phyloP scores from a whole-genome alignment of 2,888 invertebrate genomes.

The Ochropleura plecta region DNA sequence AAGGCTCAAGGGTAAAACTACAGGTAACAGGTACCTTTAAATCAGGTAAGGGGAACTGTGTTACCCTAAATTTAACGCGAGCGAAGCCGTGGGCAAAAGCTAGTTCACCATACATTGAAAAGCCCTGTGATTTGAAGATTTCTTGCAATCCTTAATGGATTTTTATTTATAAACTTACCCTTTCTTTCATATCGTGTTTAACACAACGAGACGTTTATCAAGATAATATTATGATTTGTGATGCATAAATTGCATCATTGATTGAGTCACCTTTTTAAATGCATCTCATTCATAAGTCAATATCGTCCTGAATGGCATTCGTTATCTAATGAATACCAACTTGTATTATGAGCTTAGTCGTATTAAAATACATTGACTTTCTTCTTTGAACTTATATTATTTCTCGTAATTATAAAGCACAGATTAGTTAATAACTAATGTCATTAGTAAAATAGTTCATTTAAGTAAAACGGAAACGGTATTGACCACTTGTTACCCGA shows the following conservation, averaged over 20 bases:
- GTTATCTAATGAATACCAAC: conserved; percentile 30
- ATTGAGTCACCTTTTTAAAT: conserved; percentile 28
- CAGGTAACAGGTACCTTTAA: no score
- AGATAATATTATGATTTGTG: conserved; percentile 28
- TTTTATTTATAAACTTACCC: neutral
- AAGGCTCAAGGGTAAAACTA: no score
- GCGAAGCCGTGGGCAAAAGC: no score
- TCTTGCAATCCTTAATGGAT: neutral
- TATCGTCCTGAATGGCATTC: conserved; percentile 19
- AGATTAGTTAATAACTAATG: no score
- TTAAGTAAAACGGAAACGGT: neutral
- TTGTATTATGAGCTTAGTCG: neutral
- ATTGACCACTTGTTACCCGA: no score
- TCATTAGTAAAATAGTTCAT: no score
- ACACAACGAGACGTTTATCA: neutral
- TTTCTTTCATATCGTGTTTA: neutral
- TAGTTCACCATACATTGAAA: no score
- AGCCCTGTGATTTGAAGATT: neutral
- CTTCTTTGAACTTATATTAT: neutral
- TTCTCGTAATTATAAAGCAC: no score
- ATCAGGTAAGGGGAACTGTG: no score
- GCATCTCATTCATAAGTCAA: conserved; percentile 21
- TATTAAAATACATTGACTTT: neutral
- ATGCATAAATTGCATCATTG: neutral
- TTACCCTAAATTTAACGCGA: no score